Conservation (phyloP, 64 coral and sea anemone genomes). For the Orbicella faveolata region DNA sequence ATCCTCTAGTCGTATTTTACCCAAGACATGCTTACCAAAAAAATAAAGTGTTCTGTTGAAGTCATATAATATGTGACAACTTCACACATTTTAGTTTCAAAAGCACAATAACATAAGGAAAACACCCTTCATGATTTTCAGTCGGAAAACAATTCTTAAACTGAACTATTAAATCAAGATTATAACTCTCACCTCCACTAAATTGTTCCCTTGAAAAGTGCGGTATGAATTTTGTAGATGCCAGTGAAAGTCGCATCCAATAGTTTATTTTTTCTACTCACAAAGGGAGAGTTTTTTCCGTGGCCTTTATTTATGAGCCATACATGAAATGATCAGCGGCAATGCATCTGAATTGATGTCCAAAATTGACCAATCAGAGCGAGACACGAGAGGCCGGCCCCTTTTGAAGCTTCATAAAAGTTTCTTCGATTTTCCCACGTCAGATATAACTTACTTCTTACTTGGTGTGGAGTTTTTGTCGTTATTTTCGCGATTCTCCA, state of each 20-base stretch:
- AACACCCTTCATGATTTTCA: no score
- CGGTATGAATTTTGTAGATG: neutral
- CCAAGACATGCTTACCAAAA: neutral
- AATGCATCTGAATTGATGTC: neutral
- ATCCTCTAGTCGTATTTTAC: no score
- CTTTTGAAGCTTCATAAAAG: slow-evolving; percentile 66
- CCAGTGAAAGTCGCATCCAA: neutral
- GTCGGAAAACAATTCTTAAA: neutral
- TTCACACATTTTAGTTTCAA: neutral
- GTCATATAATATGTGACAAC: neutral
- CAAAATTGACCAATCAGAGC: slow-evolving; percentile 76
- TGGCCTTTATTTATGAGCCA: slow-evolving; percentile 23
- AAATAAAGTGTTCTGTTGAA: neutral
- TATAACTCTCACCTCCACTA: neutral
- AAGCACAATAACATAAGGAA: neutral
- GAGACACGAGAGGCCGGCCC: slow-evolving; percentile 91
- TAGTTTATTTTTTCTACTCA: neutral
- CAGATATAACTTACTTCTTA: neutral
- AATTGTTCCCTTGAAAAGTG: neutral
- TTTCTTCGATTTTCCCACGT: slow-evolving; percentile 26
- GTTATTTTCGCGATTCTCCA: slow-evolving; percentile 2
- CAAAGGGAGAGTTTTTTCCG: neutral
- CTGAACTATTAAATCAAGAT: neutral
- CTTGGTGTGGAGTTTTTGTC: neutral
- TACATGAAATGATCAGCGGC: slow-evolving; percentile 35